Conservation (phyloP, 2,113 vertebrate genomes). For the Grammomys surdaster region DNA sequence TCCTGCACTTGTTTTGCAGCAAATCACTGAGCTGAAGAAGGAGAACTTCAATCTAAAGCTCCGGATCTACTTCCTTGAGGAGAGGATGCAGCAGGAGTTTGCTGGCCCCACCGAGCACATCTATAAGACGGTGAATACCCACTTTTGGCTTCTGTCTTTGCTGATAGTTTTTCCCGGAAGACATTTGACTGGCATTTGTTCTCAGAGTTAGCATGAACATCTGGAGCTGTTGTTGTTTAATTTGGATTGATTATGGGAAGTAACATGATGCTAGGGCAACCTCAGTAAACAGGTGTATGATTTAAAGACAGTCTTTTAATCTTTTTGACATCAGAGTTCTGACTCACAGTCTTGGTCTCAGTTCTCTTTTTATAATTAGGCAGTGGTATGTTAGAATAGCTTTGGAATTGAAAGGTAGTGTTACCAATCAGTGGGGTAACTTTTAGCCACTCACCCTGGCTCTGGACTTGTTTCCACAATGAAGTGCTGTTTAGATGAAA, state of each 20-base stretch:
- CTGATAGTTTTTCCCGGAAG: neutral
- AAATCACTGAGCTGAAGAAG: constrained; percentile 98
- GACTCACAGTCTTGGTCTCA: constrained; percentile 23
- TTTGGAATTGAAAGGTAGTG: neutral
- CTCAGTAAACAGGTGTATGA: constrained; percentile 51
- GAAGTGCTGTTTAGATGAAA: constrained; percentile 18
- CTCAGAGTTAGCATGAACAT: neutral
- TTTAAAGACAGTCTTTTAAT: constrained; percentile 47
- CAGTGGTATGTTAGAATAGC: neutral
- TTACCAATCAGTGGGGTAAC: neutral
- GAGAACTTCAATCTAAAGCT: constrained; percentile 99
- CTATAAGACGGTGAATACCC: constrained; percentile 91
- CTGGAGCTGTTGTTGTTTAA: constrained; percentile 33
- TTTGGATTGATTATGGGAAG: constrained; percentile 40
- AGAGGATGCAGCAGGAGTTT: constrained; percentile 96
- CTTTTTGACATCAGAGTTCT: constrained; percentile 54
- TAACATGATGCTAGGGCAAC: neutral
- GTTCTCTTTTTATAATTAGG: constrained; percentile 45
- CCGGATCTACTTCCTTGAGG: constrained; percentile 98
- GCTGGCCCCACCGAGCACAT: constrained; percentile 95
- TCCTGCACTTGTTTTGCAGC: constrained; percentile 86
- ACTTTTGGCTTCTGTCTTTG: neutral
- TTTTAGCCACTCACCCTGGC: neutral
- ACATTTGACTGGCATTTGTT: neutral
- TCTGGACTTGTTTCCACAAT: neutral